Evolutionary conservation across 2,113 vertebrate genomes (phyloP).

Genomic region (Catharus minimus): DNA sequence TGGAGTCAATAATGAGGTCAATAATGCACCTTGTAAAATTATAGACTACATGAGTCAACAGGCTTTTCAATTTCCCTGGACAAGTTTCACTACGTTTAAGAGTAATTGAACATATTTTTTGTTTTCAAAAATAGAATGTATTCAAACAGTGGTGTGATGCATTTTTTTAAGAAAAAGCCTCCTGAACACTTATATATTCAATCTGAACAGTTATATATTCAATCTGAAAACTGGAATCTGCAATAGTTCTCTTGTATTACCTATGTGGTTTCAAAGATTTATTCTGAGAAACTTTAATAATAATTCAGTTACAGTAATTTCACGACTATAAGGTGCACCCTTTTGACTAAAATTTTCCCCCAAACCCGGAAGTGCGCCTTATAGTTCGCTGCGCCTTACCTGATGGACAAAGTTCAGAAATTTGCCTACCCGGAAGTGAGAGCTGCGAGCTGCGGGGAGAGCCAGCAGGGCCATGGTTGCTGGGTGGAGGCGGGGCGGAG

Average conservation of each 20-base stretch:
- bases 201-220: background rate
- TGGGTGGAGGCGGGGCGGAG: too few relatives aligned
- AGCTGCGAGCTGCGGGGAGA: too few relatives aligned
- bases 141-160: background rate
- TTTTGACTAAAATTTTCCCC: too few relatives aligned
- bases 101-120: background rate
- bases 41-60: background rate
- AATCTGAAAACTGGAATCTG: background rate
- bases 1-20: background rate
- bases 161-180: accelerated
- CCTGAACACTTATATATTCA: background rate
- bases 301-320: background rate
- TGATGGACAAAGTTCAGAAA: too few relatives aligned
- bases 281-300: background rate
- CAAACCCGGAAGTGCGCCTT: too few relatives aligned
- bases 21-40: background rate
- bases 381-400: too few relatives aligned
- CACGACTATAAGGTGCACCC: too few relatives aligned
- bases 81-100: background rate
- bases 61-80: background rate
- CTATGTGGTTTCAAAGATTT: background rate
- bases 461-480: too few relatives aligned
- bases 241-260: background rate
- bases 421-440: too few relatives aligned
- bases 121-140: background rate